Percentiles rank a stretch among this genome's conserved stretches.
Conservation (phyloP, 1,140 invertebrate species). For the Drosophila melanica region DNA sequence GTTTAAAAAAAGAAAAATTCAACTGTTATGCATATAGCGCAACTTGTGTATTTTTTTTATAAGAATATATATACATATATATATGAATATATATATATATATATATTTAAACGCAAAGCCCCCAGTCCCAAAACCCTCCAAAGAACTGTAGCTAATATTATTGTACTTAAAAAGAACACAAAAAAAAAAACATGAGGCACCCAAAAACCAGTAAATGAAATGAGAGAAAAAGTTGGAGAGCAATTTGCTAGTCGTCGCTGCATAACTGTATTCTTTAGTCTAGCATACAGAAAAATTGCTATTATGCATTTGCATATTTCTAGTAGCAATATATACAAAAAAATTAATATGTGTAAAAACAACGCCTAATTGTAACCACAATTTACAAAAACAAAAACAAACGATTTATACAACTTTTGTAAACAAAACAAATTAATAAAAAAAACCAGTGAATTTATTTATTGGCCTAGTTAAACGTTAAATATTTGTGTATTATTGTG, state of each 20-base stretch:
- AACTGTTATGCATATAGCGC: slow-evolving; percentile 54
- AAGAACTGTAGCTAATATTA: slow-evolving; percentile 72
- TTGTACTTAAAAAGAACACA: slow-evolving; percentile 54
- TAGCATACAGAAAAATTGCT: slow-evolving; percentile 45
- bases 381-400: slow-evolving; percentile 49
- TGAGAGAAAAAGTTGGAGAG: slow-evolving; percentile 15
- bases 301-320: slow-evolving; percentile 49
- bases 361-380: slow-evolving; percentile 56
- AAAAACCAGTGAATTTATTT: slow-evolving; percentile 65
- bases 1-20: slow-evolving; percentile 28
- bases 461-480: slow-evolving; percentile 35
- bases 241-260: slow-evolving; percentile 67
- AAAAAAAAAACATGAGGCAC: slow-evolving; percentile 29
- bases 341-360: slow-evolving; percentile 37
- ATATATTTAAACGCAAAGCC: slow-evolving; percentile 27
- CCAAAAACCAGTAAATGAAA: slow-evolving; percentile 19
- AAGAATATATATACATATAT: slow-evolving; percentile 3
- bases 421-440: slow-evolving; percentile 62
- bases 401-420: slow-evolving; percentile 70
- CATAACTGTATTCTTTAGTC: slow-evolving; percentile 66
- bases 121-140: slow-evolving; percentile 54
- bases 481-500: not conserved
- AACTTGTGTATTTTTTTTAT: slow-evolving; percentile 63
- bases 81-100: slow-evolving; percentile 11
- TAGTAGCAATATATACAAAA: slow-evolving; percentile 52